Evolutionary conservation across 2,888 invertebrate species (phyloP), one percentile per base, ranked within the genome.

Genomic region (Tinea pellionella): DNA sequence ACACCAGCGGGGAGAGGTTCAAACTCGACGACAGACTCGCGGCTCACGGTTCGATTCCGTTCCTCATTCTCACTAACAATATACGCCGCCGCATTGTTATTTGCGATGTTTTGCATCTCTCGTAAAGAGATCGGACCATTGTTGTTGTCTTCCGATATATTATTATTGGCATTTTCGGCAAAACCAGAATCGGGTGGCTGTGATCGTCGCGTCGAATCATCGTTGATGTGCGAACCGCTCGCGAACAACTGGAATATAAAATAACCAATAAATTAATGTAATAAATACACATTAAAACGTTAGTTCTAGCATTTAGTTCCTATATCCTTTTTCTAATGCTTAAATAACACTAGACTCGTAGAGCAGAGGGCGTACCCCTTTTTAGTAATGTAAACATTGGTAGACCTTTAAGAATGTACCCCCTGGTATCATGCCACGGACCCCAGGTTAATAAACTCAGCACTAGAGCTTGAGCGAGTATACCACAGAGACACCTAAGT

Each of bases 51-150:
- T 60, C 80, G 69, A 59, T 65, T 65, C 32, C 64, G 59, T 69
- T 87, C 83, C 64, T 88, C 88, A 62, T 87, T 87, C 66, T 87
- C 88, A 66, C 86, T 88, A 64, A 78, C 76, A 67, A 89, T 89
- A 72, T 89, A 89, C 12, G 80, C 85, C 0, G 81, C 75, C 0
- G 89, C 89, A 65, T 89, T 89, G 72, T 89, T 89, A 72, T 89
- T 89, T 63, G 87, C 88, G 66, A 89, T 89, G 73, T 89, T 89
- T 74, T 89, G 88, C 82, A 89, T 81, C 72, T 89, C 89, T 18
- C 88, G 83, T 60, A 86, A 72, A 15, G 89, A 89, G 64, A 89
- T 88, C 30, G 88, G 89, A 0, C 89, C 89, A 68, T 89, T 89
- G 77, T 89, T 89, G 74, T 89, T 89, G 74, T 88, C 88, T 65